Conservation (phyloP, 2,113 vertebrate species). For the Erythrolamprus reginae region DNA sequence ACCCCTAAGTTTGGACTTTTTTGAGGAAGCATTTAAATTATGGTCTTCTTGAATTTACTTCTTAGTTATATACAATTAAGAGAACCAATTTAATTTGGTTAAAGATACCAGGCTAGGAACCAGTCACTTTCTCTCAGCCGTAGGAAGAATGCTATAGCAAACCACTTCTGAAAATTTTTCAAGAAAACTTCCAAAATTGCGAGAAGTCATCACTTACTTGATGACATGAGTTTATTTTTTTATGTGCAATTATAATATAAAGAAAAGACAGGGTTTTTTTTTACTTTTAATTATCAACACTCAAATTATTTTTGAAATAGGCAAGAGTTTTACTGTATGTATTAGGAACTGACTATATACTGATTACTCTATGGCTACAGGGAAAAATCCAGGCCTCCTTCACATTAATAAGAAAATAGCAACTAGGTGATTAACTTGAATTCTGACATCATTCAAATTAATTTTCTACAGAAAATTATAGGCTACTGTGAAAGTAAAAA, state of each 20-base stretch:
- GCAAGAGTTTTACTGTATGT: neutral
- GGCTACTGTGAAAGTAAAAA: neutral
- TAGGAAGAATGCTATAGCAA: neutral
- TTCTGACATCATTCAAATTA: neutral
- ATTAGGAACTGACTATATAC: neutral
- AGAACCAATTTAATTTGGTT: neutral
- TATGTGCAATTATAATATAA: neutral
- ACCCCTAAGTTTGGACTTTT: neutral
- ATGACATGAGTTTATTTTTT: neutral
- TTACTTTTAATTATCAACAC: neutral
- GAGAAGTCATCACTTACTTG: neutral
- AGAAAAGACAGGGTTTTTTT: neutral
- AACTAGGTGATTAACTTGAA: neutral
- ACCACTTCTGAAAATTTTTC: neutral
- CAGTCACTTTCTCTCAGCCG: neutral
- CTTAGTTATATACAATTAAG: neutral
- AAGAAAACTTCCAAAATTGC: neutral
- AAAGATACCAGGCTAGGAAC: neutral
- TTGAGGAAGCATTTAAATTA: neutral
- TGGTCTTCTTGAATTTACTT: neutral
- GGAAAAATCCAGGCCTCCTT: neutral
- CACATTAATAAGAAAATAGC: neutral
- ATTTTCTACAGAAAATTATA: neutral
- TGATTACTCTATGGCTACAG: neutral
- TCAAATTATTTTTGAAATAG: neutral